Evolutionary conservation across 2,113 vertebrate genomes (phyloP), one percentile per base, ranked within the genome.

Genomic region (Cyprinodon variegatus): DNA sequence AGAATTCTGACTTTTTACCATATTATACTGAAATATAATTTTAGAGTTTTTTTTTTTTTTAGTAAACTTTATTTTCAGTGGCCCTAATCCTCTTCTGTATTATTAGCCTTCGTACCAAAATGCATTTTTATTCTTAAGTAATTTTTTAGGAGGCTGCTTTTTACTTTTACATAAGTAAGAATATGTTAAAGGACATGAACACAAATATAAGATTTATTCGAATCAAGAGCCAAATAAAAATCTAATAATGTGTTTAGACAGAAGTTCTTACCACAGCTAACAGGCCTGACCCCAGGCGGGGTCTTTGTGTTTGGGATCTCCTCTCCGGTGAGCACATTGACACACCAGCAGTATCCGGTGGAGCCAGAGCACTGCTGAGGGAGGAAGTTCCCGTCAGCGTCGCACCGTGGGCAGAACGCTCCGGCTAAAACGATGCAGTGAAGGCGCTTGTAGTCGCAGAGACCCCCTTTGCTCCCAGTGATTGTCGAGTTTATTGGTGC

Each of bases 341-440:
- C 89, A 1, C 72, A 79, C 83, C 86, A 90, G 81, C 85, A 89
- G 74, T 20, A 65, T 0, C 77, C 81, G 0, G 70, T 71, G 0
- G 77, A 74, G 0, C 0, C 2, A 0, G 0, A 86, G 68, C 86
- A 90, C 82, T 90, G 88, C 59, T 13, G 36, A 0, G 78, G 77
- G 0, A 70, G 37, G 74, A 81, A 89, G n/a, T 89, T 72, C 4
- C 89, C 85, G 0, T 61, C 0, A 0, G 0, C 0, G 40, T 83
- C 83, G 11, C 89, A 86, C 75, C 61, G 20, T 0, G 83, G 89
- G 48, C 82, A 13, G 39, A 50, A 85, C 0, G 0, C 4, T 0
- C 79, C 82, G 1, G 1, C 0, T 0, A 0, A 0, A 11, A 4
- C 0, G 2, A 1, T 0, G 14, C 37, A 40, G 1, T 60, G 1